A percentile compares a stretch with the other conserved stretches of the same genome.
Evolutionary conservation across 2,797 vertebrate genomes (phyloP).

Genomic region (Numenius phaeopus): DNA sequence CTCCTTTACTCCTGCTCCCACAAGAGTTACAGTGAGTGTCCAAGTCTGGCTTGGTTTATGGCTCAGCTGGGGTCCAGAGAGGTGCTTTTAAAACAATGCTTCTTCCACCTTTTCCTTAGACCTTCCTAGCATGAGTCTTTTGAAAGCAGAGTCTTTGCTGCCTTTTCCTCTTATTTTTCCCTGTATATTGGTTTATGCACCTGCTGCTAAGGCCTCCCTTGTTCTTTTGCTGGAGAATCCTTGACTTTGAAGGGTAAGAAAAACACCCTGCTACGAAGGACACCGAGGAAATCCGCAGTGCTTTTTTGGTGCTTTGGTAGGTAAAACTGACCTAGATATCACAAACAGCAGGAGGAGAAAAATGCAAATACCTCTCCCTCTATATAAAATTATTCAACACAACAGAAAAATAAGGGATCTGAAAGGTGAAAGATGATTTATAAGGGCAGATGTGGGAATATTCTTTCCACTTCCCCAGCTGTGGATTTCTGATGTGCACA

Average conservation of each 20-base stretch:
- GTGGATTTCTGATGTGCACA: constrained; percentile 62
- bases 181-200: not conserved
- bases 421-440: constrained; percentile 50
- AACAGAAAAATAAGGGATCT: constrained; percentile 34
- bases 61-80: not conserved
- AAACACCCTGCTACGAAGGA: constrained; percentile 17
- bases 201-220: constrained; percentile 24
- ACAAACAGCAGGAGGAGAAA: constrained; percentile 19
- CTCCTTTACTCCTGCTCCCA: not conserved
- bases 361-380: constrained; percentile 49
- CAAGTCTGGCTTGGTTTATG: not conserved
- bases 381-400: constrained; percentile 16
- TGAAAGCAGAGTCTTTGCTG: not conserved
- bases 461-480: constrained; percentile 41
- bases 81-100: not conserved
- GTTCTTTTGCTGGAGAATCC: constrained; percentile 14
- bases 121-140: not conserved
- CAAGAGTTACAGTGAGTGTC: not conserved
- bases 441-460: constrained; percentile 45
- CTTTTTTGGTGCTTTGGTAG: not conserved
- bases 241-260: constrained; percentile 35
- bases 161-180: not conserved
- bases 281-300: not conserved
- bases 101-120: not conserved
- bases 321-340: constrained; percentile 55